Base-by-base conservation (phyloP, 2,113 vertebrate genomes). In the Campylorhamphus procurvoides region DNA sequence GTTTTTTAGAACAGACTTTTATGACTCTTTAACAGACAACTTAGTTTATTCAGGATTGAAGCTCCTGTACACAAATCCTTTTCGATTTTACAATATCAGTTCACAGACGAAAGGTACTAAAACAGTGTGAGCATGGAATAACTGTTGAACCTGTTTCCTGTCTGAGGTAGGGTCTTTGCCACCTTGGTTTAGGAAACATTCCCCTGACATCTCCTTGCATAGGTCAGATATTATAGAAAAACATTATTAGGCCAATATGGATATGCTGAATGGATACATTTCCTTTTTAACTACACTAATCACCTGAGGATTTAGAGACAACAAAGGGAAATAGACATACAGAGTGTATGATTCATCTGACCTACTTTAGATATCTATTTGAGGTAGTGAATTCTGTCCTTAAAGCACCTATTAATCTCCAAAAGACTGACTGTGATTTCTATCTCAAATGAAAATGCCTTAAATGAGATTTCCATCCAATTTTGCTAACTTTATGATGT, bases 361-460 rank as follows among this genome's bases (percentile, higher is more conserved):
- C 87, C 80, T 94, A 89, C 47, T 95, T 95, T 31, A 74, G 59
- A 35, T 67, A 37, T 29, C 68, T 92, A 77, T 92, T 81, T 73
- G n/a, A 88, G 40, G 58, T 87, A 92, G 24, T 60, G 44, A 75
- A 88, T 88, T 92, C 39, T 92, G 63, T 89, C 76, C 89, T 90
- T 63, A 87, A 92, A 93, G 12, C 13, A 81, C 55, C 3, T 33
- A 63, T 77, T 91, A 91, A 90, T 69, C 55, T 89, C 55, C 27
- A 53, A 71, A 87, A 89, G 39, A 84, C 46, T 0, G 0, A 77
- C 42, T 39, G 66, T 37, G 42, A 66, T 84, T 77, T 55, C 29
- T 80, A 44, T 67, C 60, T 91, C 31, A 87, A 86, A 86, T 27
- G 4, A 86, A 94, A 92, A 84, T 50, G 7, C 12, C 18, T 74